These are phyloP conservation scores for Caenorhabditis inopinata DNA, from an alignment of 1,140 invertebrate genomes.

Conservation along the genomic window DNA sequence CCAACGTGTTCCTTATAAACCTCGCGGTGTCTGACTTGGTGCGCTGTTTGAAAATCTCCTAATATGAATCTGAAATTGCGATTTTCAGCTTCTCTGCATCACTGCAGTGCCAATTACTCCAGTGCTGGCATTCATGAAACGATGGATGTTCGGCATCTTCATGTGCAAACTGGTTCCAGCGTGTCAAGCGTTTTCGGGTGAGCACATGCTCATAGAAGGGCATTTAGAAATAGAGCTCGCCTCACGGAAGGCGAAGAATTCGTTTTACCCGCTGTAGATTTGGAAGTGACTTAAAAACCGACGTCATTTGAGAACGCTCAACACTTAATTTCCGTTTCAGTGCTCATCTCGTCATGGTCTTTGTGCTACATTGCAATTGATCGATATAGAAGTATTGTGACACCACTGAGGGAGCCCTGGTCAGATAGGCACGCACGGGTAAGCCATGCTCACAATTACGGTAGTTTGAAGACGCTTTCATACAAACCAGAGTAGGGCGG, in stretches of 20 bases:
- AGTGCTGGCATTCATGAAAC: constrained; percentile 61
- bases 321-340: constrained; percentile 48
- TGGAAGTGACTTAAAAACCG: too few species aligned
- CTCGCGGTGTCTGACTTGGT: constrained; percentile 65
- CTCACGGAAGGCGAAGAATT: too few species aligned
- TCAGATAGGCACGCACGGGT: constrained; percentile 59
- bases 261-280: too few species aligned
- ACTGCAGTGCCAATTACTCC: constrained; percentile 65
- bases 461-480: too few species aligned
- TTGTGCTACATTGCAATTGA: constrained; percentile 64
- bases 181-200: constrained; percentile 64
- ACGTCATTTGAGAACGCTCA: too few species aligned
- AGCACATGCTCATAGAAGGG: not conserved
- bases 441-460: too few species aligned
- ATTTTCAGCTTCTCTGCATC: constrained; percentile 64
- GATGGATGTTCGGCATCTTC: constrained; percentile 55
- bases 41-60: not conserved
- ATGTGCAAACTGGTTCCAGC: constrained; percentile 59
- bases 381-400: constrained; percentile 63
- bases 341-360: constrained; percentile 65
- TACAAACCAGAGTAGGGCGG: too few species aligned
- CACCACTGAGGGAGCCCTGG: constrained; percentile 63
- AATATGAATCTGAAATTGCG: too few species aligned
- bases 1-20: constrained; percentile 64
- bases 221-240: too few species aligned